Percentiles rank a stretch among this genome's conserved stretches.
These are phyloP conservation scores for Ischnus inquisitorius DNA, from an alignment of 2,888 invertebrate genomes.

Conservation along the genomic window DNA sequence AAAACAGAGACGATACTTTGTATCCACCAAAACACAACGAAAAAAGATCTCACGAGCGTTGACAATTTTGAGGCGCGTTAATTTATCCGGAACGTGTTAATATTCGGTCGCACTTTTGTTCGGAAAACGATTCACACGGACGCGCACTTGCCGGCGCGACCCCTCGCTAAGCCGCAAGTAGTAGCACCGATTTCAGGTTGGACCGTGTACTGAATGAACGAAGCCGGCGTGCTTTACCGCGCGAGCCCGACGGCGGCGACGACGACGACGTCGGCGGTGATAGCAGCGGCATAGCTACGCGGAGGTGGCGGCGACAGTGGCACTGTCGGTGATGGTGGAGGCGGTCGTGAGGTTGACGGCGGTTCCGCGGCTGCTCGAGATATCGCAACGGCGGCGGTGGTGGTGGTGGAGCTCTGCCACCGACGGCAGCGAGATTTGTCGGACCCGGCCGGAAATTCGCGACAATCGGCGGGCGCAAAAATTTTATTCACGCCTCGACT, in stretches of 20 bases:
- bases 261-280: conserved; percentile 46
- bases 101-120: neutral
- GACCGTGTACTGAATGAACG: conserved; percentile 69
- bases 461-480: conserved; percentile 40
- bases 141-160: conserved; percentile 40
- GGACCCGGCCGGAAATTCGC: conserved; percentile 59
- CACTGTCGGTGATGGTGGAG: conserved; percentile 48
- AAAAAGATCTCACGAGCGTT: neutral
- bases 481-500: conserved; percentile 18
- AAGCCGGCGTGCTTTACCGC: conserved; percentile 68
- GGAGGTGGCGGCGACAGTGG: conserved; percentile 39
- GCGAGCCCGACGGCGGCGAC: conserved; percentile 57
- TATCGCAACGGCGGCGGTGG: conserved; percentile 47
- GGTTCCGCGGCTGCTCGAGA: conserved; percentile 63
- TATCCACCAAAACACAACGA: no score
- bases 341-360: conserved; percentile 55
- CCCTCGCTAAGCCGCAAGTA: conserved; percentile 52
- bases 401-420: conserved; percentile 60
- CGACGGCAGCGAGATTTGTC: conserved; percentile 57
- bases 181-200: conserved; percentile 68
- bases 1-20: neutral
- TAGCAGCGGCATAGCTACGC: conserved; percentile 56
- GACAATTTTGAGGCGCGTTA: neutral
- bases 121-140: conserved; percentile 18
- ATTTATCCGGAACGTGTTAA: neutral